Conservation (phyloP, 2,888 invertebrate genomes). For the Morpho deidamia region DNA sequence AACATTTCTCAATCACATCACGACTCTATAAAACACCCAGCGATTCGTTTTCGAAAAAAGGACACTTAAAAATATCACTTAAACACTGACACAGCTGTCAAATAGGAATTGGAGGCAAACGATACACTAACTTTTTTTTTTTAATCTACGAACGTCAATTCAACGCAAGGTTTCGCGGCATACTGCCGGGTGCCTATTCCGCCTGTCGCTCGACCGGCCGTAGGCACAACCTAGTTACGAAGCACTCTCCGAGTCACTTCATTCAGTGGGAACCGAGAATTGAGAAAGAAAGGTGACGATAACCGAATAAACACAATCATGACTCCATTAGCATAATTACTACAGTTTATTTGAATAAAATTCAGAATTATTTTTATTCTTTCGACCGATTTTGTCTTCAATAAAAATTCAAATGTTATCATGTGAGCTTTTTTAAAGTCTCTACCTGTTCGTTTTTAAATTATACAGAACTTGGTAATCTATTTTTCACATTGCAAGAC, state of each 20-base stretch:
- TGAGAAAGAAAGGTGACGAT: constrained; percentile 1
- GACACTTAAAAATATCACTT: constrained; percentile 20
- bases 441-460: too few relatives aligned
- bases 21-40: constrained; percentile 16
- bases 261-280: neutral
- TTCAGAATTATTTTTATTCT: neutral
- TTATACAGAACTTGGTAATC: too few relatives aligned
- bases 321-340: constrained; percentile 1
- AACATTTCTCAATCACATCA: constrained; percentile 19
- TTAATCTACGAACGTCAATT: constrained; percentile 28
- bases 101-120: constrained; percentile 32
- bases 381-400: too few relatives aligned
- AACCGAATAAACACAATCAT: neutral
- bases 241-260: constrained; percentile 3
- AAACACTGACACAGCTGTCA: constrained; percentile 24
- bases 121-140: constrained; percentile 27
- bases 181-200: constrained; percentile 30
- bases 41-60: constrained; percentile 21
- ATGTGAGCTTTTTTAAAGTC: too few relatives aligned
- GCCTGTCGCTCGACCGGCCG: constrained; percentile 11
- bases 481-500: too few relatives aligned
- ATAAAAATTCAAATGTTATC: too few relatives aligned
- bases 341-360: neutral
- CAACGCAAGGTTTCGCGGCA: constrained; percentile 35
- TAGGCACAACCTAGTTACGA: constrained; percentile 6